These are phyloP conservation scores for Acanthosepion esculentum DNA, from an alignment of 2,888 invertebrate genomes.

Conservation along the genomic window DNA sequence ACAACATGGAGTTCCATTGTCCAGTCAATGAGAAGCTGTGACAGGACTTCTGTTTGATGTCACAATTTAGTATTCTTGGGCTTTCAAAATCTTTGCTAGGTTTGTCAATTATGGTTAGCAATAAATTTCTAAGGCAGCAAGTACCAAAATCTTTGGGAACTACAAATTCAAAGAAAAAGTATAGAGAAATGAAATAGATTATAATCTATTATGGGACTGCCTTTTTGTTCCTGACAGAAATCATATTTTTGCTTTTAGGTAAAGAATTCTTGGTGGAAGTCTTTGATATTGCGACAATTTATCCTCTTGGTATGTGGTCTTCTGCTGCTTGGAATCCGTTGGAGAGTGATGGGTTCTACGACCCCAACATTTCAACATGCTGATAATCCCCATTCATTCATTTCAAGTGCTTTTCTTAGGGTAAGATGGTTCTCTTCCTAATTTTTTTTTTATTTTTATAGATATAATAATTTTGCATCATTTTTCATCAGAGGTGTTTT, in stretches of 20 bases:
- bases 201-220: neutral
- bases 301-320: conserved; percentile 77
- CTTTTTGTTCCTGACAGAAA: neutral
- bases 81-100: too few species aligned
- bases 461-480: neutral
- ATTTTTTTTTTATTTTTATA: neutral
- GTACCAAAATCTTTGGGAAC: neutral
- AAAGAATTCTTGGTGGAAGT: conserved; percentile 58
- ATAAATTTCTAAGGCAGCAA: too few species aligned
- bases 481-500: neutral
- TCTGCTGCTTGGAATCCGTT: conserved; percentile 80
- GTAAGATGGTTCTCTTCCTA: conserved; percentile 75
- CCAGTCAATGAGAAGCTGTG: too few species aligned
- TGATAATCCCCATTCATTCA: conserved; percentile 94
- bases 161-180: neutral
- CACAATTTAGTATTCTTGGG: too few species aligned
- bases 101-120: too few species aligned
- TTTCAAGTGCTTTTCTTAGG: conserved; percentile 80
- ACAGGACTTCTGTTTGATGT: too few species aligned
- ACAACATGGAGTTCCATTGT: too few species aligned
- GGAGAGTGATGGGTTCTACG: conserved; percentile 85
- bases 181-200: neutral
- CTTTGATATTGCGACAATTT: conserved; percentile 76
- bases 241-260: neutral
- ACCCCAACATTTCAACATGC: conserved; percentile 85